phyloP scores from a whole-genome alignment of 2,888 invertebrate genomes.

The Hyles lineata region DNA sequence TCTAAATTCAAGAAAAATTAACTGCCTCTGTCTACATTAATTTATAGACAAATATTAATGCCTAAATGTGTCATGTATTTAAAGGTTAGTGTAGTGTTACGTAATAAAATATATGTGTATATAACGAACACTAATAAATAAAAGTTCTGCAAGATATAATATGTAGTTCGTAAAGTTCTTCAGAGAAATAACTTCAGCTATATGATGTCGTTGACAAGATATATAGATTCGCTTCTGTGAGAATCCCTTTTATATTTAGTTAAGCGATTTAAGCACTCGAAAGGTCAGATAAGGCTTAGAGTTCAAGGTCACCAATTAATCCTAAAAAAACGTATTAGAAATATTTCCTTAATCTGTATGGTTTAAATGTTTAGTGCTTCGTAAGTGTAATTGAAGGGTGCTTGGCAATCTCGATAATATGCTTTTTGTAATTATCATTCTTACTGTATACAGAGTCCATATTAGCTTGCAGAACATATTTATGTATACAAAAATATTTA shows the following conservation, averaged over 20 bases:
- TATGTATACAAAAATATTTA: conserved; percentile 16
- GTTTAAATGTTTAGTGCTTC: not conserved
- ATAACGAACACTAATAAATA: conserved; percentile 7
- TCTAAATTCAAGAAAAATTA: not conserved
- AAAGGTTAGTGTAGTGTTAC: conserved; percentile 11
- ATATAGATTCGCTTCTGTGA: not conserved
- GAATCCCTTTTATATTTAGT: not conserved
- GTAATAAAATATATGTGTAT: conserved; percentile 10
- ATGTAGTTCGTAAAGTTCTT: not conserved
- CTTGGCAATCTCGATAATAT: conserved; percentile 15
- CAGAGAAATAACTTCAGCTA: not conserved
- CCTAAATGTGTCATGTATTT: conserved; percentile 14
- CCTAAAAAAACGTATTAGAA: not conserved
- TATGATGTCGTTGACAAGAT: not conserved
- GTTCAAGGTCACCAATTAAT: not conserved
- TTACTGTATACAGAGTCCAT: conserved; percentile 11
- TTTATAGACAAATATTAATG: not conserved
- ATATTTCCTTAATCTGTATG: not conserved
- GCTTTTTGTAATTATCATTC: not conserved
- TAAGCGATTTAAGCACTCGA: not conserved
- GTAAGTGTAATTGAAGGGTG: conserved; percentile 23
- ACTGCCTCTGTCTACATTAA: not conserved
- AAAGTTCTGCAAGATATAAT: not conserved
- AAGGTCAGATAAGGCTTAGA: not conserved
- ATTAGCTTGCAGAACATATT: conserved; percentile 28